Percentiles rank a stretch among this genome's conserved stretches.
phyloP scores from a whole-genome alignment of 2,113 vertebrate genomes.

The Cathartes aura region DNA sequence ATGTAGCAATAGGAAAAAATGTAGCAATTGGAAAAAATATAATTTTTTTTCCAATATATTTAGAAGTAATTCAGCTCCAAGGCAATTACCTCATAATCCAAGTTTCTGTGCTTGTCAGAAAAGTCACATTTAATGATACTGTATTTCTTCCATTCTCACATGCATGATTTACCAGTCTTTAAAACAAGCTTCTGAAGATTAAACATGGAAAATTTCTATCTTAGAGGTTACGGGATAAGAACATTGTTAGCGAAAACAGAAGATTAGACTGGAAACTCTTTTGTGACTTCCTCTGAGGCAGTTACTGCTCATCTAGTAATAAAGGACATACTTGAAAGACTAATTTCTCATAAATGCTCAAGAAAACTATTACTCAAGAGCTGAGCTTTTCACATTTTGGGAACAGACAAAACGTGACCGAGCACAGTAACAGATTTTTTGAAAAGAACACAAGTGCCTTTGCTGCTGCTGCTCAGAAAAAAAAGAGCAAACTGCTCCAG shows the following conservation, averaged over 20 bases:
- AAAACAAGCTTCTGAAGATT: background rate
- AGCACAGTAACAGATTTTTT: background rate
- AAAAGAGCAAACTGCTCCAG: background rate
- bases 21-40: background rate
- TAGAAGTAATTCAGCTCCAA: background rate
- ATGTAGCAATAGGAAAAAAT: too few relatives aligned
- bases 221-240: background rate
- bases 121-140: background rate
- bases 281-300: background rate
- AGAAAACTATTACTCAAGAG: background rate
- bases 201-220: background rate
- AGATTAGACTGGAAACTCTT: background rate
- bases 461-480: background rate
- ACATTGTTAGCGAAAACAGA: background rate
- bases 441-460: background rate
- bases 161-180: background rate
- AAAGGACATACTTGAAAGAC: background rate
- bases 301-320: background rate
- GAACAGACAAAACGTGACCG: background rate
- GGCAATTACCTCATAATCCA: background rate
- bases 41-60: background rate
- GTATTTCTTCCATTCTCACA: background rate
- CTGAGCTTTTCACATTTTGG: background rate
- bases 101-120: background rate
- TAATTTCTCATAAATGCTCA: background rate